Base-by-base conservation (phyloP, 2,888 invertebrate genomes). In the Melanotus villosus region DNA sequence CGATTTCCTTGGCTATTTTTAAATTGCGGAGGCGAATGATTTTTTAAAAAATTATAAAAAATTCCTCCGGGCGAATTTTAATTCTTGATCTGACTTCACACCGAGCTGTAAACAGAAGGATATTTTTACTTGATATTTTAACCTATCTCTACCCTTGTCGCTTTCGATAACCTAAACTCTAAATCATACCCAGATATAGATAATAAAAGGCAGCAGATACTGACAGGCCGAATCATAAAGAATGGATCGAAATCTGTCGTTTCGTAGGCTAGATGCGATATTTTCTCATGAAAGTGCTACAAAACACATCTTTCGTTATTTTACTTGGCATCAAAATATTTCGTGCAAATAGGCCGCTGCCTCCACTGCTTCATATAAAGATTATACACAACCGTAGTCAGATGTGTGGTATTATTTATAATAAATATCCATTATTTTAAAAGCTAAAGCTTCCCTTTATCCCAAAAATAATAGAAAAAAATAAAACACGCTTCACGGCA, bases 351-450 rank as follows among this genome's bases (percentile, higher is more conserved):
- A 43, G 18, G 18, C 7, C 43, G 18, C n/a, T 18, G 43, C 18
- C 19, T 16, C 43, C 10, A 43, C 19, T 43, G 19, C 19, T 43
- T 43, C 43, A 43, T 19, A 16, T 19, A 43, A 43, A 19, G 43
- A 43, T 43, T 43, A 43, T n/a, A n/a, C 19, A 19, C 16, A 43
- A 43, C 18, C 43, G 43, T 43, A 19, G 43, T 10, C 19, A 43
- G 43, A 43, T 21, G 36, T 16, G 21, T 12, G 47, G 14, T 32
- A 32, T 21, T 34, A 30, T 60, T 60, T 60, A 47, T 56, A 60
- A 36, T 41, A 60, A 60, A 45, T 45, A 32, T 47, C 60, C 45
- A 60, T 60, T 60, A 60, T 18, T 19, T 21, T 14, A 32, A 60
- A 47, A 45, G 60, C 30, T 30, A 47, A 47, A 32, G 34, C 45